Base-by-base conservation (phyloP, 2,797 vertebrate species). In the Crocodylus rhombifer region DNA sequence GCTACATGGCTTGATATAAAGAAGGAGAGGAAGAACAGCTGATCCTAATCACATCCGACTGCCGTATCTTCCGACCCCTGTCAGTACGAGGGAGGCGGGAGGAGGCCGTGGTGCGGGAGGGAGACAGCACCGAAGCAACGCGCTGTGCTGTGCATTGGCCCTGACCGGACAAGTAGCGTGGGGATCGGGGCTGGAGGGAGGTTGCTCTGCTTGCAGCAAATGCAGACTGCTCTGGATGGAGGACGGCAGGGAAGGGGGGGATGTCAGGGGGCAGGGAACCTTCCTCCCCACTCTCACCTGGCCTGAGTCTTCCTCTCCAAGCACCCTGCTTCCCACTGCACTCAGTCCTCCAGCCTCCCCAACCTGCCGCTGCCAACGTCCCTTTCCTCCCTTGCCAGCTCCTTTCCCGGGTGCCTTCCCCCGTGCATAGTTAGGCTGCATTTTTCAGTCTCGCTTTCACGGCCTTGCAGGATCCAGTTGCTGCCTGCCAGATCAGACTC, bases 1-100 rank as follows among this genome's bases (percentile, higher is more conserved):
- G 94, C 2, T 7, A 62, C 64, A 14, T 42, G 1, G 1, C 55
- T 65, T 36, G 61, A 57, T 55, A 42, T 15, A 58, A 74, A 58
- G 7, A 2, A 14, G 2, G 3, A 71, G 75, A 89, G 71, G 25
- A 62, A 13, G 0, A 14, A 30, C 81, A 82, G 60, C 78, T 55
- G 89, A 86, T 86, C 79, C 80, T 79, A 25, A 90, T 36, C 20
- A 3, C 62, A 21, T 51, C 86, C 1, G n/a, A 87, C 62, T 14
- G 30, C 1, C 4, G 4, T 26, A 60, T 80, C 20, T 73, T 91
- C 90, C 64, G 90, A 56, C 55, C 93, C 86, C 55, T n/a, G n/a
- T 7, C 76, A 56, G 14, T 5, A 3, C 2, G 1, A 14, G 0
- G 16, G 42, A 69, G 16, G 67, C 76, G 42, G 82, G 33, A 71